Base-by-base conservation (phyloP, 2,113 vertebrate species). In the Tragelaphus scriptus region DNA sequence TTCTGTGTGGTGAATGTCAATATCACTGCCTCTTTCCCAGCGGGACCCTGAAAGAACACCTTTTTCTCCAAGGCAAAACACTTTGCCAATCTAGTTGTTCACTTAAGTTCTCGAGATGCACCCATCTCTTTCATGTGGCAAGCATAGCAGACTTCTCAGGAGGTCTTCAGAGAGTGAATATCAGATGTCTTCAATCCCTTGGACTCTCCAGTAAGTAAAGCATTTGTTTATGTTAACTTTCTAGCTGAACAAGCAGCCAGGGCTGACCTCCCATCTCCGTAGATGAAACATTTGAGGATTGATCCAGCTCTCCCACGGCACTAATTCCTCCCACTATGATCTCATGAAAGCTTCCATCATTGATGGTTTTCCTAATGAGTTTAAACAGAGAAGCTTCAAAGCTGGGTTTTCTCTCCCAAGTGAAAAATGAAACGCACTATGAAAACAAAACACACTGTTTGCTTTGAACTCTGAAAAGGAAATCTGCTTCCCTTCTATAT, bases 341-440 rank as follows among this genome's bases (percentile, higher is more conserved):
- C 71, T 94, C 93, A 90, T 95, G 96, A 97, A 98, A 98, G 98
- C 96, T 90, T 23, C 85, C 0, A 0, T 96, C 91, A 85, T 90
- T 56, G 94, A 85, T 97, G 96, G 87, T 94, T 91, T 96, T 96
- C 95, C 98, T 97, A 85, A 95, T 94, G 96, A 96, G 55, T 98
- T 98, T 87, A 85, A 98, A 98, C 75, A 98, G 80, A 85, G 63
- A 98, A 61, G 79, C 91, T 97, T 90, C 86, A 97, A 96, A 94
- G 91, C 79, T 95, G 53, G 56, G 47, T 79, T 79, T 98, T 94
- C 0, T 0, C 86, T 95, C 97, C 91, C 95, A 89, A 94, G 97
- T 94, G 56, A 91, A 92, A 96, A 95, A 90, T 58, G 85, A 82
- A 87, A 81, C 1, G 47, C 96, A 94, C 61, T 92, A 95, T 61